Conservation (phyloP, 2,888 invertebrate species). For the Oligia latruncula region DNA sequence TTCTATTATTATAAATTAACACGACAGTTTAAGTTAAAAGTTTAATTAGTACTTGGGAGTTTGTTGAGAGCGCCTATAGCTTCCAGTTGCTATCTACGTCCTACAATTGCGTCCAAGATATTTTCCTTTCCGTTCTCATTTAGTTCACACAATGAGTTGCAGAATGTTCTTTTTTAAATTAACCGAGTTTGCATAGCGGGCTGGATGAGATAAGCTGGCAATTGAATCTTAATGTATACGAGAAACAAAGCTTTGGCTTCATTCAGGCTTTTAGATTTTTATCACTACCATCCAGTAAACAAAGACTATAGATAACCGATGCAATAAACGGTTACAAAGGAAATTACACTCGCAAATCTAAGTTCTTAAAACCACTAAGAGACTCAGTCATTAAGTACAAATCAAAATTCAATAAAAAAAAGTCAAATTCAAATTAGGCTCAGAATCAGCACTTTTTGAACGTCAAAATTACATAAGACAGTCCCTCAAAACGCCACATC, state of each 20-base stretch:
- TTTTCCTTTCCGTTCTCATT: conserved; percentile 53
- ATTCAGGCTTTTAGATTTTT: conserved; percentile 9
- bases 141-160: conserved; percentile 40
- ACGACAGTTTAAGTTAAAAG: conserved; percentile 60
- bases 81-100: conserved; percentile 47
- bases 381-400: neutral
- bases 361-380: neutral
- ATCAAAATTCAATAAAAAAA: neutral
- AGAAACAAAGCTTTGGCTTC: conserved; percentile 14
- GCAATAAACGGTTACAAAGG: conserved; percentile 2
- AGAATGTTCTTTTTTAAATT: conserved; percentile 53
- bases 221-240: conserved; percentile 26
- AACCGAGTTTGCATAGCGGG: conserved; percentile 36
- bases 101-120: conserved; percentile 48
- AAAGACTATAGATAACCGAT: conserved; percentile 20
- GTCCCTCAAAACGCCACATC: too few relatives aligned
- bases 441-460: too few relatives aligned
- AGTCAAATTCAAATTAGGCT: too few relatives aligned
- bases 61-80: conserved; percentile 41
- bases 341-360: neutral
- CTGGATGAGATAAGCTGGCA: conserved; percentile 33
- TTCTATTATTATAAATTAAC: conserved; percentile 59
- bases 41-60: conserved; percentile 59
- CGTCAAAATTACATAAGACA: too few relatives aligned
- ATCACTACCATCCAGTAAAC: neutral